Evolutionary conservation across 2,797 vertebrate species (phyloP).

Genomic region (Pangasius krempfi): DNA sequence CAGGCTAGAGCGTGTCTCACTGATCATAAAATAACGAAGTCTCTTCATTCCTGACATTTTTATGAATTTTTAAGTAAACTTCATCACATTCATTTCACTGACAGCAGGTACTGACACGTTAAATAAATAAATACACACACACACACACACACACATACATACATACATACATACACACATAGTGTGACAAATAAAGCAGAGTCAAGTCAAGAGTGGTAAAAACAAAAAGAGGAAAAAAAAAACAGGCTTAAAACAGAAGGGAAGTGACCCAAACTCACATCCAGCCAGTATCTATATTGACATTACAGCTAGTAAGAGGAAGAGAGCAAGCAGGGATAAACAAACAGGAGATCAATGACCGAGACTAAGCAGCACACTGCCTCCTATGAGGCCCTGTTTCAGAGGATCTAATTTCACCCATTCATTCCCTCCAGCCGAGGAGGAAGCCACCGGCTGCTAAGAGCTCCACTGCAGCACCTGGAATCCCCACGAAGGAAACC

Average conservation of each 20-base stretch:
- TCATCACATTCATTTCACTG: not conserved
- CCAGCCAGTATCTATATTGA: constrained; percentile 36
- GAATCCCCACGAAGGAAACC: constrained; percentile 72
- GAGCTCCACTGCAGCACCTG: constrained; percentile 73
- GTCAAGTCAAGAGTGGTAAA: not conserved
- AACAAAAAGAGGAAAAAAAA: not conserved
- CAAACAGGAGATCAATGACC: constrained; percentile 49
- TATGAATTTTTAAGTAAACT: not conserved
- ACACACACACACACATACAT: not conserved
- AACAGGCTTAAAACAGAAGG: constrained; percentile 28
- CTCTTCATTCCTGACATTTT: not conserved
- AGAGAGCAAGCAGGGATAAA: constrained; percentile 56
- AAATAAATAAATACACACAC: not conserved
- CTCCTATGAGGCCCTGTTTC: constrained; percentile 43
- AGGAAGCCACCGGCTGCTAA: constrained; percentile 54
- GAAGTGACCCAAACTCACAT: constrained; percentile 22
- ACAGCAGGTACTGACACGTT: not conserved
- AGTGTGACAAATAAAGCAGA: not conserved
- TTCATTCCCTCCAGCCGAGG: constrained; percentile 45
- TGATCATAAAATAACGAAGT: constrained; percentile 12
- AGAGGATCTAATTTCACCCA: constrained; percentile 56
- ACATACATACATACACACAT: not conserved
- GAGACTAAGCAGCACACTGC: constrained; percentile 39
- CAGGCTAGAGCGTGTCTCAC: constrained; percentile 28
- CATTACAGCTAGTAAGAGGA: constrained; percentile 49